Evolutionary conservation across 2,113 vertebrate genomes (phyloP), one percentile per base, ranked within the genome.

Genomic region (Pelusios castaneus): DNA sequence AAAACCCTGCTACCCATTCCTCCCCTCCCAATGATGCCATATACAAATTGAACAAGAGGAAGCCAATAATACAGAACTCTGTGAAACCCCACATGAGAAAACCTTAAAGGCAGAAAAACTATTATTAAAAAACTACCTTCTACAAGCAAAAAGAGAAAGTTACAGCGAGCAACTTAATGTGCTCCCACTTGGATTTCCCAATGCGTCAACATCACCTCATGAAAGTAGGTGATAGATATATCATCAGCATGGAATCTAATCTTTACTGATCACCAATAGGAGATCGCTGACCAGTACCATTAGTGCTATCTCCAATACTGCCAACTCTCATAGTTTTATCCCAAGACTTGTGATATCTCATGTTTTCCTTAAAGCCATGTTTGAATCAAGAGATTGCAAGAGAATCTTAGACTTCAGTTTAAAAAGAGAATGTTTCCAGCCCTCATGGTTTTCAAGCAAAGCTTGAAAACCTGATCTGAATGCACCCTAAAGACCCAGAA

Each of bases 1-100:
- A 82, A 80, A 21, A 76, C 0, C 10, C 5, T 38, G 31, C 34
- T 45, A 1, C 19, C n/a, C 1, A 0, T 2, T 6, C 7, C 80
- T 80, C n/a, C 52, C 58, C 63, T 80, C 14, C 51, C 22, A 6
- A 9, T 5, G 14, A 73, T 56, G n/a, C 21, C 67, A 24, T 70
- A 70, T 43, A 25, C 21, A 56, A 2, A 11, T 45, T 58, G 67
- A 3, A 82, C 85, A 93, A 89, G 5, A 41, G 67, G 81, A 70
- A 51, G 58, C 84, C 19, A 38, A 17, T 6, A 88, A 58, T 4
- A 45, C 49, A 34, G 3, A 60, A 34, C 13, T 60, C 55, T 87
- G 80, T 6, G 83, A 79, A 91, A 80, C 5, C 80, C 27, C 34
- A 67, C 25, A 14, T 2, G 13, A 41, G 70, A 4, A 43, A 84